Percentiles rank a stretch among this genome's conserved stretches.
Evolutionary conservation across 2,113 vertebrate genomes (phyloP).

Genomic region (Chloropsis cyanopogon): DNA sequence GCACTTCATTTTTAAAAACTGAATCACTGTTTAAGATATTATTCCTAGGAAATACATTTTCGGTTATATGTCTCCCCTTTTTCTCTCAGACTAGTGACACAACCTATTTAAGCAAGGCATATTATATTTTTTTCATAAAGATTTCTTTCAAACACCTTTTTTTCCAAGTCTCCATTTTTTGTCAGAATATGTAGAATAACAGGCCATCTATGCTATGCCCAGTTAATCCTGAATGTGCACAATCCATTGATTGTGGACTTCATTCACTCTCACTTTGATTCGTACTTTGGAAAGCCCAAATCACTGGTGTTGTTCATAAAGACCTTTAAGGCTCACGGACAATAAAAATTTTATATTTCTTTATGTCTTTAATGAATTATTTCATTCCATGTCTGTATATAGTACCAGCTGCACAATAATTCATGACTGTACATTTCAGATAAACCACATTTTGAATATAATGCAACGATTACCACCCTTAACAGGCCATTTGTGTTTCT

Average conservation of each 20-base stretch:
- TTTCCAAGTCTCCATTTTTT: not conserved
- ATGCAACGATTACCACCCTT: not conserved
- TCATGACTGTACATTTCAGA: not conserved
- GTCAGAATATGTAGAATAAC: not conserved
- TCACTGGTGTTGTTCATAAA: not conserved
- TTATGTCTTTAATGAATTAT: not conserved
- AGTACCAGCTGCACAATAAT: not conserved
- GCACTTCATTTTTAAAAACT: constrained; percentile 44
- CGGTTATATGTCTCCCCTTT: not conserved
- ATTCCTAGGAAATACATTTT: constrained; percentile 40
- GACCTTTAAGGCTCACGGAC: not conserved
- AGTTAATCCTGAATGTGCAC: not conserved
- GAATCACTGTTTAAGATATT: constrained; percentile 36
- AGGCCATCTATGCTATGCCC: not conserved
- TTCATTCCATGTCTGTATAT: not conserved
- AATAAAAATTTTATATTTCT: not conserved
- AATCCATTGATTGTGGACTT: not conserved
- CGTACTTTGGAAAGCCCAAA: not conserved
- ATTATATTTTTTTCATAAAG: not conserved
- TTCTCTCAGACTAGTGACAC: not conserved
- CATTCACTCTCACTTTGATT: not conserved
- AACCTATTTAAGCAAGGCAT: not conserved
- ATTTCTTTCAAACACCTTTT: not conserved
- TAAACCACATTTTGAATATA: not conserved
- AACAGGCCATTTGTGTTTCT: not conserved